Base-by-base conservation (phyloP, 2,888 invertebrate species). In the Electrophaes corylata region DNA sequence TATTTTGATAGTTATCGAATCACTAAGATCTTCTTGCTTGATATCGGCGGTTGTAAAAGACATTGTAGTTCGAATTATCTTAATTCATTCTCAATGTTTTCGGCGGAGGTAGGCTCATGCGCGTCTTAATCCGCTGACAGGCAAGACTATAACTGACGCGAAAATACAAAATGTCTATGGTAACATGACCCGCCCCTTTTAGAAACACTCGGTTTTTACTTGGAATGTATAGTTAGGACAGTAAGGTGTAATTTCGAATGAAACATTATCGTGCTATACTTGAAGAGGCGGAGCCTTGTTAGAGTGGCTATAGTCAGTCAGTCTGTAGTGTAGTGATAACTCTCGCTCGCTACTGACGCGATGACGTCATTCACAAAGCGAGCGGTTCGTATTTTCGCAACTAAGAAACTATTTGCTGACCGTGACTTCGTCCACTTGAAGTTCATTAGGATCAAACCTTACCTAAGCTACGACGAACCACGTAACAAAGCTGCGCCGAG, bases 141-240 rank as follows among this genome's bases (percentile, higher is more conserved):
- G 8, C 26, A 29, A 29, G 47, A 12, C 0, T n/a, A 23, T 10
- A 4, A 54, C 54, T 47, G 41, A 26, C 40, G 47, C 0, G n/a
- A n/a, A n/a, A n/a, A n/a, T n/a, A n/a, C n/a, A 19, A 14, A 39
- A 31, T 31, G 20, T 53, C 54, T 40, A 54, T 41, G 47, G 16
- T 41, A 54, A 54, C 41, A 41, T 54, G 54, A 23, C 54, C 53
- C 46, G 46, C 53, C 53, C 40, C 41, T 40, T 35, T 39, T 20
- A 16, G 14, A 2, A 46, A n/a, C 12, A 29, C 18, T 18, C 14
- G 12, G 12, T 16, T 39, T 14, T 53, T 10, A 1, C 19, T 40
- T 20, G 31, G 12, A 12, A 19, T 20, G 4, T 53, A 46, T 5
- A 3, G 0, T 5, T 10, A 12, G n/a, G 37, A 12, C 8, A 2